Conservation (phyloP, 2,113 vertebrate genomes). For the Micronycteris hirsuta region DNA sequence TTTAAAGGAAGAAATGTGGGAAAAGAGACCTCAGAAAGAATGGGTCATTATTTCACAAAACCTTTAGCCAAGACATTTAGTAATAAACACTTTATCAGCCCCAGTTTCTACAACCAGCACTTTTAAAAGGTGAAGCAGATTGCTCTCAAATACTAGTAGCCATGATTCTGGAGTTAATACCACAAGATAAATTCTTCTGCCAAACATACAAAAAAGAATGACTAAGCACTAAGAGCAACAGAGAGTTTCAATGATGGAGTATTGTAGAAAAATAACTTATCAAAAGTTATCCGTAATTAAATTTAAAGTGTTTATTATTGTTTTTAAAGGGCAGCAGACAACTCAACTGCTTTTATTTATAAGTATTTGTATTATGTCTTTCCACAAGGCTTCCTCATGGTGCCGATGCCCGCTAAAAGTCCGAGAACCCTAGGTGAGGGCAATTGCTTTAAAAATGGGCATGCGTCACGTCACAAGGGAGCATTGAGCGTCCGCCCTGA, state of each 20-base stretch:
- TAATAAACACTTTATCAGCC: not conserved
- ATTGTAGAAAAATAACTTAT: not conserved
- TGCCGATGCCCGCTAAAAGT: not conserved
- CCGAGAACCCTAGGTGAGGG: not conserved
- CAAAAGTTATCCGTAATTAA: not conserved
- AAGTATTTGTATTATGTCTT: not conserved
- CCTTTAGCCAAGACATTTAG: not conserved
- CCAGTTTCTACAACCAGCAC: not conserved
- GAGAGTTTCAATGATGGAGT: not conserved
- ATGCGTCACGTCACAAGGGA: not conserved
- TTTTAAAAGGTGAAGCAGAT: not conserved
- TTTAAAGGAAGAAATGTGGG: not conserved
- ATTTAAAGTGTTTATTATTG: not conserved
- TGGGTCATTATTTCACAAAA: not conserved
- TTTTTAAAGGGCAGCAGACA: not conserved
- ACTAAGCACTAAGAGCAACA: not conserved
- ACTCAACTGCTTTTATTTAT: not conserved
- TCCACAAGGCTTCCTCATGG: not conserved
- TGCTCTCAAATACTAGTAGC: not conserved
- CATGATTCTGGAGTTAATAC: not conserved
- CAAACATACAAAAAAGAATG: not conserved
- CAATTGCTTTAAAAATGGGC: not conserved
- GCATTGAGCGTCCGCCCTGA: not conserved
- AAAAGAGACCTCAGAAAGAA: not conserved
- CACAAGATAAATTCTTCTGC: not conserved